Conservation (phyloP, 2,113 vertebrate species). For the Terrapene triunguis region DNA sequence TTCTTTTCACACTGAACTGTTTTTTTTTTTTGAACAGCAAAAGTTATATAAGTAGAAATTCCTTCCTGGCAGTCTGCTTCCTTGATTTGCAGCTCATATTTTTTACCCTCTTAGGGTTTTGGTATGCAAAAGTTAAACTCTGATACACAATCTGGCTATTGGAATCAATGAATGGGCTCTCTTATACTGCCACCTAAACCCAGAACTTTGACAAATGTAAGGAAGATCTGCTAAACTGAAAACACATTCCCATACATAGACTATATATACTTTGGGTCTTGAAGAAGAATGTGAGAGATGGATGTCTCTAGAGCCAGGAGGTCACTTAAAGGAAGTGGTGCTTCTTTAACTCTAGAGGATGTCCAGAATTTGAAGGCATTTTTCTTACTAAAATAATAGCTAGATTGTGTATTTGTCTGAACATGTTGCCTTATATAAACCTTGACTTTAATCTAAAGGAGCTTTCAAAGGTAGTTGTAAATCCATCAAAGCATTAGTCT, state of each 20-base stretch:
- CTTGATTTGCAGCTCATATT: not conserved
- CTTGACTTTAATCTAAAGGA: not conserved
- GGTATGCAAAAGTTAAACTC: not conserved
- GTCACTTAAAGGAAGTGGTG: not conserved
- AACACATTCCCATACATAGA: not conserved
- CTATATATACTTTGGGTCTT: not conserved
- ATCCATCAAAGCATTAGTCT: not conserved
- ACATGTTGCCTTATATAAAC: conserved; percentile 12
- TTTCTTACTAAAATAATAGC: conserved; percentile 7
- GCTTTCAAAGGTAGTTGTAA: conserved; percentile 20
- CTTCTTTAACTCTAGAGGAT: not conserved
- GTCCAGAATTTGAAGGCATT: conserved; percentile 1
- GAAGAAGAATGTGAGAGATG: not conserved
- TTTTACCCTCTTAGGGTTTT: not conserved
- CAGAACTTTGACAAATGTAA: not conserved
- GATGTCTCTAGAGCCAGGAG: not conserved
- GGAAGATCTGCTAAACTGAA: not conserved
- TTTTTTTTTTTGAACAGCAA: not conserved
- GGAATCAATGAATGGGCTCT: not conserved
- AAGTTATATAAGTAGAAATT: not conserved
- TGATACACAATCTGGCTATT: not conserved
- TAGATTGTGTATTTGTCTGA: not conserved
- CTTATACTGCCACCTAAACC: not conserved
- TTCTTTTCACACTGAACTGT: not conserved
- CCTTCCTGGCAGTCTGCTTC: not conserved